Percentiles rank a stretch among this genome's conserved stretches.
Conservation (phyloP, 2,797 vertebrate genomes). For the Agapornis canus region DNA sequence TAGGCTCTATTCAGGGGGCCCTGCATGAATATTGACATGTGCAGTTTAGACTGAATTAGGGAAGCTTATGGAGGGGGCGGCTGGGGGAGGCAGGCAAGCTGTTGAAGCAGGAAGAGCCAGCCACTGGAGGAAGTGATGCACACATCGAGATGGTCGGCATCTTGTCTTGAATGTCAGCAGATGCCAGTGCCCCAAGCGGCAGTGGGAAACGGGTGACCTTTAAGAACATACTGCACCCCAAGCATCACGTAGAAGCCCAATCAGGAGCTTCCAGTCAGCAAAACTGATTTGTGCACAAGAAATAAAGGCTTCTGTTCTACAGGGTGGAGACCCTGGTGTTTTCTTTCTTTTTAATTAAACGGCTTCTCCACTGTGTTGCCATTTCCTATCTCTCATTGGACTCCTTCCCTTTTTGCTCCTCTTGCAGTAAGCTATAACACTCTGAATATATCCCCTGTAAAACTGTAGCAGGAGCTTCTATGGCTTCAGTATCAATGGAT, state of each 20-base stretch:
- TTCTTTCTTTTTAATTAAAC: neutral
- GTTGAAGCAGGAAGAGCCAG: slow-evolving; percentile 79
- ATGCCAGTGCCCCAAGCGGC: neutral
- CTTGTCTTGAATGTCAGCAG: slow-evolving; percentile 56
- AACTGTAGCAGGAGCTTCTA: neutral
- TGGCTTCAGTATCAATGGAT: neutral
- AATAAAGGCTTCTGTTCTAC: neutral
- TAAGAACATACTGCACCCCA: neutral
- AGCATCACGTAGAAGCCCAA: neutral
- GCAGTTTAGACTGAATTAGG: slow-evolving; percentile 39
- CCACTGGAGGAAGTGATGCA: slow-evolving; percentile 87
- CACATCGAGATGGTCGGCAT: slow-evolving; percentile 41
- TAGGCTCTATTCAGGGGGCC: neutral
- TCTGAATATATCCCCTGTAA: neutral
- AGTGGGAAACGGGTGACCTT: neutral
- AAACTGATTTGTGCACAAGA: neutral
- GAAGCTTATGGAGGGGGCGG: slow-evolving; percentile 57
- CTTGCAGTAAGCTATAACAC: neutral
- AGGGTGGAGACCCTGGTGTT: neutral
- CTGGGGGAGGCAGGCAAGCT: slow-evolving; percentile 62
- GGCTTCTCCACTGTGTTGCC: neutral
- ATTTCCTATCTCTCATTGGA: neutral
- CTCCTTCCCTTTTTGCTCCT: neutral
- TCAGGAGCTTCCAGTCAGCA: neutral
- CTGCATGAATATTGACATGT: slow-evolving; percentile 51